Evolutionary conservation across 2,888 invertebrate species (phyloP).

Genomic region (Sesia bembeciformis): DNA sequence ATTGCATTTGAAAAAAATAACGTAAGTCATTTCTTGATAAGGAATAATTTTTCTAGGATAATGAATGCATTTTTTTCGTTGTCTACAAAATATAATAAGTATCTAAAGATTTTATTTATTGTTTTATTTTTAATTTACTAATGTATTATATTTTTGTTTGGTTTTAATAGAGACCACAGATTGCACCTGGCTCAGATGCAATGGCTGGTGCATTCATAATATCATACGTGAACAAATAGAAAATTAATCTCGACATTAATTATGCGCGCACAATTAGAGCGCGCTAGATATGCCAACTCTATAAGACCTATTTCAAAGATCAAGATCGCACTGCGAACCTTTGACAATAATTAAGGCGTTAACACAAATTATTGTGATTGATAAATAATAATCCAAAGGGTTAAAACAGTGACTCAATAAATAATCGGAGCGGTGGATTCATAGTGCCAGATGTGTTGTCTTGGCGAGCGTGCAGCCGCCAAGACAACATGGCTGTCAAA

Average conservation of each 20-base stretch:
- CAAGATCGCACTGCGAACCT: neutral
- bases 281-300: neutral
- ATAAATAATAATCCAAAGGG: neutral
- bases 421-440: neutral
- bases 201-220: too few species aligned
- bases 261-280: too few species aligned
- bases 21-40: too few species aligned
- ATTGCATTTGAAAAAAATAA: too few species aligned
- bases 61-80: too few species aligned
- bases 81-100: too few species aligned
- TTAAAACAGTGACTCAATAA: neutral
- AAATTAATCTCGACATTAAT: neutral
- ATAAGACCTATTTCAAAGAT: neutral
- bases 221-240: neutral
- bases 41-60: too few species aligned
- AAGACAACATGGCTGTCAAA: neutral
- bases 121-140: too few species aligned
- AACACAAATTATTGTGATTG: slow-evolving; percentile 2
- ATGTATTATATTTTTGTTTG: too few species aligned
- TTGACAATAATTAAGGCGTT: slow-evolving; percentile 4
- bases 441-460: neutral
- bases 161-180: too few species aligned
- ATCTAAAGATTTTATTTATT: too few species aligned
- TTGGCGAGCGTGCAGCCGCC: neutral
- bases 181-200: too few species aligned